Base-by-base conservation (phyloP, 2,797 vertebrate species). In the Syndactyla subalaris region DNA sequence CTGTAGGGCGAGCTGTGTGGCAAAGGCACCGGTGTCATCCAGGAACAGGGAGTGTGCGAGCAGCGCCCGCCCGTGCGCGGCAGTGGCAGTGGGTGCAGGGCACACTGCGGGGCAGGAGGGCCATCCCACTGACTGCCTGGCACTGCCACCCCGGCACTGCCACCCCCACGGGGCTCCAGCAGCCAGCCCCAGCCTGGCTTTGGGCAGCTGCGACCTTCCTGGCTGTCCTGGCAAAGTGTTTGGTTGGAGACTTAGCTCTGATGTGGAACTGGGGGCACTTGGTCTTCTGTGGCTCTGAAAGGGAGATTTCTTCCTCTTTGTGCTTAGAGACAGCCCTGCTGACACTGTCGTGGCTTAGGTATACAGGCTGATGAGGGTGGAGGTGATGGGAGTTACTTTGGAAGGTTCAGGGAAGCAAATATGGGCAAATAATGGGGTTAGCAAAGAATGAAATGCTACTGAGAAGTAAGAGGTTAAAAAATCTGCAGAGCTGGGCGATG, bases 401-500 rank as follows among this genome's bases (percentile, higher is more conserved):
- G 49, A 55, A 88, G 16, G 11, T 41, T 90, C 85, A 71, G 57
- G 67, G 46, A 57, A 65, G 41, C 23, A 57, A 80, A 67, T 10
- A 12, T 4, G 45, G 66, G 48, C 48, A 61, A 48, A 46, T 1
- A 1, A 24, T 58, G 30, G 68, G 59, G 54, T 73, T 26, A 62
- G 6, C 54, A 41, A 66, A 87, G 59, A 52, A 32, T 15, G 46
- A 63, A 89, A 74, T 34, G 23, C 41, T 63, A 0, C 67, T 80
- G 85, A 66, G 73, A 85, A 61, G 54, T 4, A 78, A 77, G 59
- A 86, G 76, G 95, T 95, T 91, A 83, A 95, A 85, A 88, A 74
- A 15, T 61, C 58, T 43, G 54, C 85, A 51, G 65, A 77, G 62
- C 46, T 90, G 49, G 38, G 52, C 0, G 6, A 76, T 91, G 9